Evolutionary conservation across 2,797 vertebrate genomes (phyloP).

Genomic region (Setipinna tenuifilis): DNA sequence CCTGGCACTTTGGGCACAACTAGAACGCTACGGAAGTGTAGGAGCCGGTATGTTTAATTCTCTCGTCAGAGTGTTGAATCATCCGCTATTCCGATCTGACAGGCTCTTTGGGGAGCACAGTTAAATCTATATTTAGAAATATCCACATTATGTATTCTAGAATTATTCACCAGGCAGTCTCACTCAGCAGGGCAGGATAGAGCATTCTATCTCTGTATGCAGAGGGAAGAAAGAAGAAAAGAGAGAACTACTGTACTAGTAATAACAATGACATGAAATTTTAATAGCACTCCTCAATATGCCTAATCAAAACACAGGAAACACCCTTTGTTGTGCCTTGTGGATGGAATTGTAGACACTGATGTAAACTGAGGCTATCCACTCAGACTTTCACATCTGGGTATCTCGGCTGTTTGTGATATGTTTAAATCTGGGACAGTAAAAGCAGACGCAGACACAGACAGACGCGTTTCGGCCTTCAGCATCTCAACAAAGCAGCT

Average conservation of each 20-base stretch:
- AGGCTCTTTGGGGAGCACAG: conserved; percentile 48
- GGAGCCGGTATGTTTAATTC: conserved; percentile 37
- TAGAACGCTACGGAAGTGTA: conserved; percentile 32
- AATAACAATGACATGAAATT: background rate
- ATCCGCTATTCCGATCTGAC: conserved; percentile 46
- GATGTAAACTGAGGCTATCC: background rate
- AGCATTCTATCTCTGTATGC: background rate
- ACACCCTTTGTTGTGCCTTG: background rate
- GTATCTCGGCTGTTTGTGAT: background rate
- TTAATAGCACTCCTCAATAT: background rate
- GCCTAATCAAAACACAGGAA: background rate
- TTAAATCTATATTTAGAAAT: conserved; percentile 59
- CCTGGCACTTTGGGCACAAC: conserved; percentile 28
- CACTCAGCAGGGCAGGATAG: conserved; percentile 43
- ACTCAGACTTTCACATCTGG: background rate
- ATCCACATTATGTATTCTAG: conserved; percentile 57
- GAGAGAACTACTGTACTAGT: too few species aligned
- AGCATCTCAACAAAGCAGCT: background rate
- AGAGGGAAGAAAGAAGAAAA: background rate
- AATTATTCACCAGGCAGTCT: conserved; percentile 58
- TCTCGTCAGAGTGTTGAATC: conserved; percentile 48
- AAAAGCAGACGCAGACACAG: too few species aligned
- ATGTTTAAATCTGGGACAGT: too few species aligned
- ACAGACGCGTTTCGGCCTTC: too few species aligned
- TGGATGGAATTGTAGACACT: background rate